These are phyloP conservation scores for Trematocara zebra DNA, from an alignment of 2,113 vertebrate genomes.

Conservation along the genomic window DNA sequence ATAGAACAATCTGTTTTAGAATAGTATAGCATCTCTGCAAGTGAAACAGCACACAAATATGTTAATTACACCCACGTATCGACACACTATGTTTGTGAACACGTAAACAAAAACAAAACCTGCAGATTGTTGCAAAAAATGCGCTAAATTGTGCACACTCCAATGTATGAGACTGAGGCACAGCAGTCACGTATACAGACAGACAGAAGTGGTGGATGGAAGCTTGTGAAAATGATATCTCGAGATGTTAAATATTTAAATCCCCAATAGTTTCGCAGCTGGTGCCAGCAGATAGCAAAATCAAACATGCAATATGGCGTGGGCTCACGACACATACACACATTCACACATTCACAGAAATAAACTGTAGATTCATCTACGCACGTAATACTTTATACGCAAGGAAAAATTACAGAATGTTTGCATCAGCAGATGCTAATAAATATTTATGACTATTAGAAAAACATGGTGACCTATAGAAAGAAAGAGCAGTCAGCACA, in stretches of 20 bases:
- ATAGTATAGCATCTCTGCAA: not conserved
- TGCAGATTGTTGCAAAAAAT: not conserved
- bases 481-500: not conserved
- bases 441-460: slow-evolving; percentile 31
- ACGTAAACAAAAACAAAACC: not conserved
- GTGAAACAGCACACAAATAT: not conserved
- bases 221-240: slow-evolving; percentile 18
- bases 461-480: not conserved
- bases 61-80: not conserved
- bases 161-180: not conserved
- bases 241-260: slow-evolving; percentile 55
- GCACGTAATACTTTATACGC: not conserved
- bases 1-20: not conserved
- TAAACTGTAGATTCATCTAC: not conserved
- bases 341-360: not conserved
- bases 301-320: slow-evolving; percentile 23
- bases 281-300: slow-evolving; percentile 32
- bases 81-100: not conserved
- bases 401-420: not conserved
- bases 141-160: not conserved
- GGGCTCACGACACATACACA: not conserved
- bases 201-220: not conserved
- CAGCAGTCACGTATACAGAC: not conserved
- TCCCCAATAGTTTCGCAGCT: slow-evolving; percentile 53
- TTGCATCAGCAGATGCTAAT: slow-evolving; percentile 37